Evolutionary conservation across 2,113 vertebrate genomes (phyloP), one percentile per base, ranked within the genome.

Genomic region (Semicossyphus pulcher): DNA sequence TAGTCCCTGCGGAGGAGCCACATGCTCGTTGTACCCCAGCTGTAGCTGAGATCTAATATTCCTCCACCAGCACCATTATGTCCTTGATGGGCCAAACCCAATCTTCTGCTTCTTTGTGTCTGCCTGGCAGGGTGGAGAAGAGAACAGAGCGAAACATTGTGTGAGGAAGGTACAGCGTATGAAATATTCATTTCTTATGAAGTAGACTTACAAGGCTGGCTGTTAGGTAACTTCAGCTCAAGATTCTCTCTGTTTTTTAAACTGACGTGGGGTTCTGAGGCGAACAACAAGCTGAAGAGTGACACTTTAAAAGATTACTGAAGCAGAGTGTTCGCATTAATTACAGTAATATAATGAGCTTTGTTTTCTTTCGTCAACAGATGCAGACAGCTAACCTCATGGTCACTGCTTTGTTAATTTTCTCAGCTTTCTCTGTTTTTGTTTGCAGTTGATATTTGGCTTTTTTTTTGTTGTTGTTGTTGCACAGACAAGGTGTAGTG

Each of bases 41-140:
- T 89, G 91, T 86, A 86, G 86, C 87, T 54, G 54, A 90, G 87
- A 91, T 91, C 91, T 92, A 92, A 93, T 93, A 92, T 89, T 86
- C 79, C 18, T 80, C 84, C 86, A 83, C 64, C 84, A 49, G 85
- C 78, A 84, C 89, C 85, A 86, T 88, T 76, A 78, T 85, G 86
- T 83, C 86, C 88, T 90, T 90, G 80, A 89, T 89, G 86, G 81
- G 62, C 83, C 78, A 88, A 89, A 91, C 88, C 85, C 87, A 89
- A 88, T 92, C 85, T 88, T 85, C 69, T 64, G 49, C 71, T 80
- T 79, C 81, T 87, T 87, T 87, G 83, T 90, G 86, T 89, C 86
- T 81, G 68, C 65, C 74, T 73, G 49, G 67, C 63, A 81, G 76
- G 71, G 60, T 60, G 64, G 77, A 82, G 72, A 74, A 59, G 45